Conservation (phyloP, 2,888 invertebrate species). For the Lymantria monacha region DNA sequence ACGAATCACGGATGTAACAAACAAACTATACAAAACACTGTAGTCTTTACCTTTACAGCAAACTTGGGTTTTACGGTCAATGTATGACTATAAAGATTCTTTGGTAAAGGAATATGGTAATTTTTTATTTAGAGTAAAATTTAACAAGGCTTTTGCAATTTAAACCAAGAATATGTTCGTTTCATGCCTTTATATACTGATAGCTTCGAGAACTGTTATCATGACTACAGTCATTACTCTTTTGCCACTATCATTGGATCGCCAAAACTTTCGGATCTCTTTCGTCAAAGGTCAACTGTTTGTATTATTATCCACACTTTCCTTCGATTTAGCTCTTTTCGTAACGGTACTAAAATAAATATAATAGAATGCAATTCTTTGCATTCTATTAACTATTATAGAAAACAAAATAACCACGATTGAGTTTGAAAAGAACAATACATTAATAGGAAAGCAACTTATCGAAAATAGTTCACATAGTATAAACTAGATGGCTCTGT, state of each 20-base stretch:
- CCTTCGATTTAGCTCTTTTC: no score
- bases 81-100: slow-evolving; percentile 61
- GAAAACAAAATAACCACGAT: no score
- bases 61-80: slow-evolving; percentile 68
- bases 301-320: no score
- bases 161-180: slow-evolving; percentile 32
- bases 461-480: slow-evolving; percentile 1
- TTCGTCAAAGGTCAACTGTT: no score
- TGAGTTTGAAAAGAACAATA: no score
- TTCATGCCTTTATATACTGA: background rate
- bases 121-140: slow-evolving; percentile 49
- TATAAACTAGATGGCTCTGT: slow-evolving; percentile 51
- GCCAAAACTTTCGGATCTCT: no score
- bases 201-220: background rate
- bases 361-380: no score
- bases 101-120: slow-evolving; percentile 51
- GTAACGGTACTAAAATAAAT: no score
- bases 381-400: no score
- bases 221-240: background rate
- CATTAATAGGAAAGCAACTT: no score
- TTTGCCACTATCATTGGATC: no score
- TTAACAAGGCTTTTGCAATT: slow-evolving; percentile 33
- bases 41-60: slow-evolving; percentile 67
- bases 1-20: slow-evolving; percentile 79
- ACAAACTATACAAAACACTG: slow-evolving; percentile 76